Percentiles rank a stretch among this genome's conserved stretches.
These are phyloP conservation scores for Laupala kohalensis DNA, from an alignment of 1,140 invertebrate genomes.

Conservation along the genomic window DNA sequence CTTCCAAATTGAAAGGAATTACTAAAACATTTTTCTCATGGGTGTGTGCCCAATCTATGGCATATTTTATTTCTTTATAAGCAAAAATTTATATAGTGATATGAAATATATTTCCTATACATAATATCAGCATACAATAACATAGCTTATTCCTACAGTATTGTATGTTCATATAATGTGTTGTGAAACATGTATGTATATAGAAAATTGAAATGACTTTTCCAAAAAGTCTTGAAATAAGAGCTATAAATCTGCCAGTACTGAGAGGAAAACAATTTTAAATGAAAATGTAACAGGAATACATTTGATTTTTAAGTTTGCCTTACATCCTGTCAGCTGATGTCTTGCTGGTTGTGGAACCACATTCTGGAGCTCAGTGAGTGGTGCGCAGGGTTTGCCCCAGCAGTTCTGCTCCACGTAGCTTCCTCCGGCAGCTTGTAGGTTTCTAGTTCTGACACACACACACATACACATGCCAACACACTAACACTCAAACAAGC, in stretches of 20 bases:
- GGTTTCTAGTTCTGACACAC: constrained; percentile 2
- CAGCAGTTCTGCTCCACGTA: background rate
- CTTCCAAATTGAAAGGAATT: background rate
- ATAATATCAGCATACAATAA: constrained; percentile 9
- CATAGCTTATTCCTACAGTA: background rate
- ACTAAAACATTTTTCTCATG: background rate
- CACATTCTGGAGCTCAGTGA: background rate
- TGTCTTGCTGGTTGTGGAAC: background rate
- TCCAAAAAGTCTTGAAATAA: background rate
- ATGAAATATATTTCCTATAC: background rate
- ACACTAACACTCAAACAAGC: background rate
- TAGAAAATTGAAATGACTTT: constrained; percentile 10
- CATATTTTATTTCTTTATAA: background rate
- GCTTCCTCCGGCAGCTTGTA: constrained; percentile 5
- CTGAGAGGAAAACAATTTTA: background rate
- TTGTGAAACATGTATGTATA: constrained; percentile 10
- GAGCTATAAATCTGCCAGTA: constrained; percentile 3
- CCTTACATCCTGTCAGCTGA: background rate
- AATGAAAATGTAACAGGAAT: background rate
- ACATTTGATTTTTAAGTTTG: background rate
- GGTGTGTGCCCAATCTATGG: background rate
- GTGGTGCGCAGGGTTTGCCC: background rate
- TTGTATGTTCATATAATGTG: constrained; percentile 9
- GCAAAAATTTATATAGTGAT: background rate
- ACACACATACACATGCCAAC: background rate